A percentile compares a stretch with the other conserved stretches of the same genome.
Evolutionary conservation across 2,797 vertebrate genomes (phyloP).

Genomic region (Rhinatrema bivittatum): DNA sequence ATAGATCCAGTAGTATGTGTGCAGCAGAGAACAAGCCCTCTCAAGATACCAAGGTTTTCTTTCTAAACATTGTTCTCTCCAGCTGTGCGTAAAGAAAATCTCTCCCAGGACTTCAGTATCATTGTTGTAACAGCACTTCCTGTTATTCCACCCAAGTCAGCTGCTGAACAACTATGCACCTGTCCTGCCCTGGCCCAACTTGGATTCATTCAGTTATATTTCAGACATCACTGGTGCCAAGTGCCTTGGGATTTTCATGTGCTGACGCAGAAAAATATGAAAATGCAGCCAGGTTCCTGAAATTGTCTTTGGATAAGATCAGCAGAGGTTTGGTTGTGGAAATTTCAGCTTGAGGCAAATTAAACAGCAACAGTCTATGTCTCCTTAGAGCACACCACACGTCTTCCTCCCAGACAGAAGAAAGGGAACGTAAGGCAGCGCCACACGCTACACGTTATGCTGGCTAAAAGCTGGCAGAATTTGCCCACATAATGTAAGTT

Average conservation of each 20-base stretch:
- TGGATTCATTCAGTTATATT: neutral
- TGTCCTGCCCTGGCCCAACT: neutral
- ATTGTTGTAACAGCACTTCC: slow-evolving; percentile 2
- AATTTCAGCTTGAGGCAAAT: no score
- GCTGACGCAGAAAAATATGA: neutral
- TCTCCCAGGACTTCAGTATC: slow-evolving; percentile 3
- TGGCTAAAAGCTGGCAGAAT: no score
- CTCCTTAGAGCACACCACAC: no score
- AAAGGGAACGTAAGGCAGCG: no score
- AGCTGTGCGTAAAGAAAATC: neutral
- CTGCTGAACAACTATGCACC: slow-evolving; percentile 2
- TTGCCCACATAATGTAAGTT: no score
- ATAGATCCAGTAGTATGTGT: no score
- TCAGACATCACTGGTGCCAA: neutral
- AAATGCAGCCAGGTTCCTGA: no score
- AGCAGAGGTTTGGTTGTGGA: no score
- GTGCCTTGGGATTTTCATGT: neutral
- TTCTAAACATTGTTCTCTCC: neutral
- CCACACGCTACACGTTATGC: no score
- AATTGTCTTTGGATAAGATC: no score
- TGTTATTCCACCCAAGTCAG: slow-evolving; percentile 6
- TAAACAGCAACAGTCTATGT: no score
- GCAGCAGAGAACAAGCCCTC: neutral
- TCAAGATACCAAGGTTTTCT: neutral
- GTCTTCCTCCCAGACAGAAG: no score